A percentile compares a stretch with the other conserved stretches of the same genome.
Conservation (phyloP, 2,113 vertebrate genomes). For the Pygoscelis adeliae region DNA sequence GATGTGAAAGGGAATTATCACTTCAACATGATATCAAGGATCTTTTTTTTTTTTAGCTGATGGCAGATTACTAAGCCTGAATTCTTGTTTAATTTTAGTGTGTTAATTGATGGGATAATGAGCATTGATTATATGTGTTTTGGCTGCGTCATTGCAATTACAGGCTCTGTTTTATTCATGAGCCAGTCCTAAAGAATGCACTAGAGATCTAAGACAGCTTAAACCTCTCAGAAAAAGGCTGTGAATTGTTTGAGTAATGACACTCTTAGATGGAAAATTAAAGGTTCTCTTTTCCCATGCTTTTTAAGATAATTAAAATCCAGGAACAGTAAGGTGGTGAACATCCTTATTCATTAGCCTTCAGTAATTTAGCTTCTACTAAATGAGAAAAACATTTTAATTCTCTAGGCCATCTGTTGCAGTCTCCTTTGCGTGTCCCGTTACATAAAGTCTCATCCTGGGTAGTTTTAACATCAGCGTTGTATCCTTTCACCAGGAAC, state of each 20-base stretch:
- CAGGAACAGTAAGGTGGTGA: slow-evolving; percentile 49
- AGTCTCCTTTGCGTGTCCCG: not conserved
- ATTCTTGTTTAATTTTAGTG: slow-evolving; percentile 70
- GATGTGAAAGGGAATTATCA: slow-evolving; percentile 49
- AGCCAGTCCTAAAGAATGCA: slow-evolving; percentile 44
- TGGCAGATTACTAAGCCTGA: slow-evolving; percentile 54
- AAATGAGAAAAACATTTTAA: slow-evolving; percentile 61
- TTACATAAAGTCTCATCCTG: slow-evolving; percentile 37
- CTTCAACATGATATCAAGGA: slow-evolving; percentile 32
- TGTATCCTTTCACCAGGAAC: not conserved
- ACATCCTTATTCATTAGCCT: slow-evolving; percentile 66
- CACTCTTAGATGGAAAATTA: slow-evolving; percentile 61
- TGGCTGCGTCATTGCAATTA: slow-evolving; percentile 63
- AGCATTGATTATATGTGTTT: slow-evolving; percentile 61
- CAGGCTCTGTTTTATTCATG: slow-evolving; percentile 69
- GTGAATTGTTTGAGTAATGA: slow-evolving; percentile 67
- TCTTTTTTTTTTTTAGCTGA: not conserved
- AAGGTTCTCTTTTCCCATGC: slow-evolving; percentile 48
- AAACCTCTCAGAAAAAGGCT: slow-evolving; percentile 45
- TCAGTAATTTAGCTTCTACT: slow-evolving; percentile 66
- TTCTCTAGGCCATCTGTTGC: slow-evolving; percentile 70
- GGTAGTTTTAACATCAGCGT: not conserved
- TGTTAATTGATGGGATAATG: slow-evolving; percentile 71
- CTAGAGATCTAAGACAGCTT: slow-evolving; percentile 50
- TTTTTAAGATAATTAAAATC: slow-evolving; percentile 69